These are phyloP conservation scores for Mechanitis messenoides DNA, from an alignment of 2,888 invertebrate genomes.

Conservation along the genomic window DNA sequence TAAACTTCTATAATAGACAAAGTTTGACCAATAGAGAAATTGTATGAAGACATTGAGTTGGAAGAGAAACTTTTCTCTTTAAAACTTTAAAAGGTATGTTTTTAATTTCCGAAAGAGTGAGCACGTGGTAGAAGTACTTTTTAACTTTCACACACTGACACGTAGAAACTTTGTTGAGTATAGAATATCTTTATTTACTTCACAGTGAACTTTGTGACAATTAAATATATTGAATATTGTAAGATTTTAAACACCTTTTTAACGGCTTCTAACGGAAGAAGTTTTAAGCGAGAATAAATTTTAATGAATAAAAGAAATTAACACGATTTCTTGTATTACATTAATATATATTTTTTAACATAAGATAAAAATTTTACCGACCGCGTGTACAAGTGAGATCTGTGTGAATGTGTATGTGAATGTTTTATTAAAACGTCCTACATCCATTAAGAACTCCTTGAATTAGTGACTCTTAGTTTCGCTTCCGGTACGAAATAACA, in stretches of 20 bases:
- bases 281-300: no score
- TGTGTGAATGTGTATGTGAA: no score
- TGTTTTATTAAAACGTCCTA: conserved; percentile 53
- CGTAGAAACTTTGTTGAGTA: neutral
- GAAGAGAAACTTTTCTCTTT: conserved; percentile 53
- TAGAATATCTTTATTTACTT: conserved; percentile 11
- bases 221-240: neutral
- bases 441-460: conserved; percentile 48
- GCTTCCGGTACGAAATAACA: conserved; percentile 19
- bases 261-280: no score
- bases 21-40: conserved; percentile 34
- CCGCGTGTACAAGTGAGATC: no score
- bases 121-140: conserved; percentile 48
- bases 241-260: no score
- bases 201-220: neutral
- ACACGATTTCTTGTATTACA: no score
- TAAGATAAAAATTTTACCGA: no score
- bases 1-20: conserved; percentile 25
- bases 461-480: conserved; percentile 34
- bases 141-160: conserved; percentile 40
- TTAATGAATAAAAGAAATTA: no score
- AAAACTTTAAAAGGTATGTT: conserved; percentile 58
- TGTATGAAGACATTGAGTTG: conserved; percentile 41
- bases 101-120: conserved; percentile 67
- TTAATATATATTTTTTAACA: no score